phyloP scores from a whole-genome alignment of 2,797 vertebrate species.

The Meda fulgida region DNA sequence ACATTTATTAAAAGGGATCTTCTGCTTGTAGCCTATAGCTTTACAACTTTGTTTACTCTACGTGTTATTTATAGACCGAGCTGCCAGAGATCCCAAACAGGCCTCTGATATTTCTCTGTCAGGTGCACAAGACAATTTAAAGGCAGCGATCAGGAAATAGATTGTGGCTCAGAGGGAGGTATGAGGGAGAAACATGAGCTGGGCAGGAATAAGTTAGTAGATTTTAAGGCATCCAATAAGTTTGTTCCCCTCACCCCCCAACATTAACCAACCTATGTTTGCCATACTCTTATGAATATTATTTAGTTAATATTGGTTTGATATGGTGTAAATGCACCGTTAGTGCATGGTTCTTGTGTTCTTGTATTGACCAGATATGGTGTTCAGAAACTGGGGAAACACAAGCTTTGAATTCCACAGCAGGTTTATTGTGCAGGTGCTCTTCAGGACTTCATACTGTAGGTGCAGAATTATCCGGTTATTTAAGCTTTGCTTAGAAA shows the following conservation, averaged over 20 bases:
- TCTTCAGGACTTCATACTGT: background rate
- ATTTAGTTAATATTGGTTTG: background rate
- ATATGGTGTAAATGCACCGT: background rate
- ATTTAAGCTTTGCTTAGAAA: too few relatives aligned
- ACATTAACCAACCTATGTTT: background rate
- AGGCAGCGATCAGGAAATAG: conserved; percentile 52
- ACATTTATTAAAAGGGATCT: background rate
- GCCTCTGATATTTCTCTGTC: conserved; percentile 59
- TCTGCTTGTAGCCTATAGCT: background rate
- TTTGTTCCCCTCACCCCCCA: background rate
- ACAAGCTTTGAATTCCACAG: conserved; percentile 26
- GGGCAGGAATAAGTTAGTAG: conserved; percentile 22
- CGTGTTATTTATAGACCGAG: conserved; percentile 49
- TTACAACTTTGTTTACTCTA: conserved; percentile 41
- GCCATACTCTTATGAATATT: background rate
- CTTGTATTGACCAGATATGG: conserved; percentile 16
- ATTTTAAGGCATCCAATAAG: conserved; percentile 35
- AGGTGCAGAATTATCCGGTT: background rate
- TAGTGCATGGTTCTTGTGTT: background rate
- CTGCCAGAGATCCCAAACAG: conserved; percentile 26
- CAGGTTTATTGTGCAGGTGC: conserved; percentile 17
- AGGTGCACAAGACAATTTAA: conserved; percentile 57
- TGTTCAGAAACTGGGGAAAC: conserved; percentile 7
- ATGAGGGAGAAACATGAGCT: conserved; percentile 54
- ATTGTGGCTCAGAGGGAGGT: conserved; percentile 13